These are phyloP conservation scores for Cathartes aura DNA, from an alignment of 2,113 vertebrate genomes.

Conservation along the genomic window DNA sequence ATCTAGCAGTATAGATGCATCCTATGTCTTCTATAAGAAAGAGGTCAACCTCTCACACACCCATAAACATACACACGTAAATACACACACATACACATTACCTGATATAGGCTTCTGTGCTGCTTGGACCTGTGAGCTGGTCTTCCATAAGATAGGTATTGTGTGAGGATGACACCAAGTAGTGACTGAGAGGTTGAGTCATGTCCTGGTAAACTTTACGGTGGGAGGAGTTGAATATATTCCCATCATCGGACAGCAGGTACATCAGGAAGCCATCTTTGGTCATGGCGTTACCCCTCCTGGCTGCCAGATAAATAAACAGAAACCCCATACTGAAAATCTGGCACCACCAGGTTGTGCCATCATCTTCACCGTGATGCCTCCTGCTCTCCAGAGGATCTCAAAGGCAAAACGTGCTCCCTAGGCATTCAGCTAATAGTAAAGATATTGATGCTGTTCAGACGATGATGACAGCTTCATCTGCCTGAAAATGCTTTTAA, in stretches of 20 bases:
- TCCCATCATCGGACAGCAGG: conserved; percentile 83
- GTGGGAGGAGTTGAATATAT: conserved; percentile 84
- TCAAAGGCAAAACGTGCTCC: not conserved
- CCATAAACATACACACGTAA: not conserved
- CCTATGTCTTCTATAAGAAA: not conserved
- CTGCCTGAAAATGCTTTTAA: not conserved
- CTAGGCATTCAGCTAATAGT: not conserved
- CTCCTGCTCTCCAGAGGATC: not conserved
- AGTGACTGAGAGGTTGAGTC: conserved; percentile 91
- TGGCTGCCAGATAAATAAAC: conserved; percentile 77
- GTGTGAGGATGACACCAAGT: conserved; percentile 95
- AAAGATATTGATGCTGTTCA: not conserved
- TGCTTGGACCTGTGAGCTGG: conserved; percentile 94
- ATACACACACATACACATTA: not conserved
- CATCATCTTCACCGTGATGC: not conserved
- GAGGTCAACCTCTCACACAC: not conserved
- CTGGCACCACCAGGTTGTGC: not conserved
- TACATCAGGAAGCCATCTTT: conserved; percentile 96
- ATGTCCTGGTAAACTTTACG: conserved; percentile 91
- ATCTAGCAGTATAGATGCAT: not conserved
- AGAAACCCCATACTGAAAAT: not conserved
- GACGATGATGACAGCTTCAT: not conserved
- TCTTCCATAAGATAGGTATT: conserved; percentile 97
- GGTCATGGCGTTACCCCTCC: conserved; percentile 82
- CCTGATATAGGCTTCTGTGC: conserved; percentile 96